phyloP scores from a whole-genome alignment of 2,888 invertebrate genomes.

The Trichogramma evanescens region DNA sequence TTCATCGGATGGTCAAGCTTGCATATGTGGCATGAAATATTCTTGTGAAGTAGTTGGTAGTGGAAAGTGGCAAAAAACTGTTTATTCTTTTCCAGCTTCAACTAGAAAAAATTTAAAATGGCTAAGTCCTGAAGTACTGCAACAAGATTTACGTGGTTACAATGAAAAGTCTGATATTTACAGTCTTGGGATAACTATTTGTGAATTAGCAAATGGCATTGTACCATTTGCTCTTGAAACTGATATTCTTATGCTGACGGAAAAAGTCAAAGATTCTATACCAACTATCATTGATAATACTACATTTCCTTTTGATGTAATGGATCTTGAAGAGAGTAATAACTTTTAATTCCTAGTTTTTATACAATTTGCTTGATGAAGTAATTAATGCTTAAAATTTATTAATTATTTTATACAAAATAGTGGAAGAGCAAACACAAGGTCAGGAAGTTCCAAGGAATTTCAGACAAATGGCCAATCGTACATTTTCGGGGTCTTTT shows the following conservation, averaged over 20 bases:
- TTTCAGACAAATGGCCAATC: constrained; percentile 29
- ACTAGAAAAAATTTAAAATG: constrained; percentile 73
- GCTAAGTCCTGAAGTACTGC: constrained; percentile 85
- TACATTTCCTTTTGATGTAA: constrained; percentile 56
- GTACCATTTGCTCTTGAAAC: constrained; percentile 81
- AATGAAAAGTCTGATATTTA: constrained; percentile 87
- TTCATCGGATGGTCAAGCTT: constrained; percentile 63
- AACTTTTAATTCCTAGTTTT: not conserved
- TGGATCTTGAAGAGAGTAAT: constrained; percentile 42
- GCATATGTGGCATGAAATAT: constrained; percentile 72
- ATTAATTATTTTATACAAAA: not conserved
- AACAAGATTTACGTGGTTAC: constrained; percentile 84
- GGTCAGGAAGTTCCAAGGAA: constrained; percentile 17
- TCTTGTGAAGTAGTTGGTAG: constrained; percentile 66
- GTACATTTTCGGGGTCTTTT: constrained; percentile 68
- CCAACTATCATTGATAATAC: constrained; percentile 70
- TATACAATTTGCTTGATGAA: not conserved
- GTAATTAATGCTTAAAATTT: not conserved
- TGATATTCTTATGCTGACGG: constrained; percentile 84
- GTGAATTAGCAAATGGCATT: constrained; percentile 83
- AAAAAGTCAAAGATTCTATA: constrained; percentile 74
- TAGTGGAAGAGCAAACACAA: not conserved
- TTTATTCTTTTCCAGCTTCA: constrained; percentile 70
- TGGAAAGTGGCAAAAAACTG: constrained; percentile 61
- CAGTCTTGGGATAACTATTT: constrained; percentile 79